A percentile compares a stretch with the other conserved stretches of the same genome.
phyloP scores from a whole-genome alignment of 2,797 vertebrate species.

The Sebastes vulpes region DNA sequence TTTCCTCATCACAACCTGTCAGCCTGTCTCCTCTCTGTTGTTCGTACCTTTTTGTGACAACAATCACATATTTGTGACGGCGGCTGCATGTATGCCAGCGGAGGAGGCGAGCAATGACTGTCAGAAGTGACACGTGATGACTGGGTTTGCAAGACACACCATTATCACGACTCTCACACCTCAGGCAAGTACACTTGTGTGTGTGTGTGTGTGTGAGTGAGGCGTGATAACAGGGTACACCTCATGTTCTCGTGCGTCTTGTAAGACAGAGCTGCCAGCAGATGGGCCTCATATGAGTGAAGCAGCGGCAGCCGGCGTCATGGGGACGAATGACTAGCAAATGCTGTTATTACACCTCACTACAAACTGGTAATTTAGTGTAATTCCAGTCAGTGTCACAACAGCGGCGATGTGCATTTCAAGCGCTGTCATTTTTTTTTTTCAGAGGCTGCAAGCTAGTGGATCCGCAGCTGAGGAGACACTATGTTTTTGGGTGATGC shows the following conservation, averaged over 20 bases:
- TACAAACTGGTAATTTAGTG: slow-evolving; percentile 63
- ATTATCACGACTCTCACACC: slow-evolving; percentile 69
- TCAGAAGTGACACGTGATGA: slow-evolving; percentile 72
- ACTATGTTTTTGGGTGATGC: not conserved
- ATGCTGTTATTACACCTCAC: slow-evolving; percentile 59
- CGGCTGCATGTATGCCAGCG: slow-evolving; percentile 21
- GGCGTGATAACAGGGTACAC: slow-evolving; percentile 55
- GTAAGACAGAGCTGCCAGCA: slow-evolving; percentile 34
- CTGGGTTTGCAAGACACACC: slow-evolving; percentile 65
- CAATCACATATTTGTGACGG: slow-evolving; percentile 41
- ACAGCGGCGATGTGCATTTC: slow-evolving; percentile 57
- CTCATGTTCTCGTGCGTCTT: slow-evolving; percentile 18
- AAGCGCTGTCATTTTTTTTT: slow-evolving; percentile 40
- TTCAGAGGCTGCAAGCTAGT: not conserved
- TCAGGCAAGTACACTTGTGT: slow-evolving; percentile 21
- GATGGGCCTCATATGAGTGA: slow-evolving; percentile 40
- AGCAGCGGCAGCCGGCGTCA: slow-evolving; percentile 26
- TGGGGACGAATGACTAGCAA: slow-evolving; percentile 48
- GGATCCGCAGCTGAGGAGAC: slow-evolving; percentile 8
- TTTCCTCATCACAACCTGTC: slow-evolving; percentile 47
- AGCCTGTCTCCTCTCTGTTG: slow-evolving; percentile 26
- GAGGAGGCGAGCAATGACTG: slow-evolving; percentile 56
- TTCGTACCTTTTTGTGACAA: slow-evolving; percentile 47
- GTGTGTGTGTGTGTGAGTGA: not conserved
- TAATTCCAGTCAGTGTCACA: slow-evolving; percentile 75